Evolutionary conservation across 2,797 vertebrate genomes (phyloP), one percentile per base, ranked within the genome.

Genomic region (Clarias fuscus): DNA sequence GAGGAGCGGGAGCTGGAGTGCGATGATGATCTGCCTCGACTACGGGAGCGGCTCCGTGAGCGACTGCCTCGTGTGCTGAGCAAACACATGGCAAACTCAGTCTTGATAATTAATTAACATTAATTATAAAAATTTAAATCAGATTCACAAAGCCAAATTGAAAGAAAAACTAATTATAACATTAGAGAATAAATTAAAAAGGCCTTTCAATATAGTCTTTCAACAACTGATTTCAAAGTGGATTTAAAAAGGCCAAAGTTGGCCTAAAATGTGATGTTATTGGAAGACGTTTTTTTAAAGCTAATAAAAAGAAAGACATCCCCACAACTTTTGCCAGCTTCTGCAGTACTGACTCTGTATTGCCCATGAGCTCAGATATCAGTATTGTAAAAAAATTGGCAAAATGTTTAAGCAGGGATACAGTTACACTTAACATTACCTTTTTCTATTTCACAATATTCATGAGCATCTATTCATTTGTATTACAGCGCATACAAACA

Each of bases 1-100:
- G 98, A 98, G 24, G 98, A 99, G 61, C 95, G 94, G 0, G 98
- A 99, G 86, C 97, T 97, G 81, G 98, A 99, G 6, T 95, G 96
- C 0, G 98, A 99, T 0, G 97, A 98, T 0, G 98, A 99, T 20
- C 96, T 95, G 0, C 97, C 97, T 22, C 97, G 94, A 92, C 98
- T 99, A 59, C 93, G 97, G 1, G 98, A 99, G 0, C 96, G 95
- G 88, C 98, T 99, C 90, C 96, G 96, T 7, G 98, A 99, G 22
- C 91, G 93, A 84, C 93, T 95, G 80, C 85, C 93, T 67, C 92
- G 94, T 3, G 68, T 89, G 65, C 95, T 95, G 87, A 2, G 27
- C 68, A 3, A 58, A 70, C 0, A 71, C 18, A 61, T 4, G 58
- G n/a, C 24, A 15, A 11, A 27, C n/a, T 17, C 14, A 24, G 18